These are phyloP conservation scores for Spodoptera exigua DNA, from an alignment of 2,888 invertebrate genomes.

Conservation along the genomic window DNA sequence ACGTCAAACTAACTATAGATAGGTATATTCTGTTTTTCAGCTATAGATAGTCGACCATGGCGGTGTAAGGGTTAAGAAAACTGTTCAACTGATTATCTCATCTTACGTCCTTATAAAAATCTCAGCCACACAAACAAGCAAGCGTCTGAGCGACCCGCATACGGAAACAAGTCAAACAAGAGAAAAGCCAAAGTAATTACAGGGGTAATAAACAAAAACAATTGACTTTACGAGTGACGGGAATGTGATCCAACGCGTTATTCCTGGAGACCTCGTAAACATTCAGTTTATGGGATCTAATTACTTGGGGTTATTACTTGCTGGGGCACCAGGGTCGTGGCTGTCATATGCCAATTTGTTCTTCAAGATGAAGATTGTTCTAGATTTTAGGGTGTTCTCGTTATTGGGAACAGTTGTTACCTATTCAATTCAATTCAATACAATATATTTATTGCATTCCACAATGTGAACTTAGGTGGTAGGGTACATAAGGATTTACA, in stretches of 20 bases:
- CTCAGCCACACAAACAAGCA: slow-evolving; percentile 1
- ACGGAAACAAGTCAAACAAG: slow-evolving; percentile 19
- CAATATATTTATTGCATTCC: too few species aligned
- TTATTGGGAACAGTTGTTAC: too few species aligned
- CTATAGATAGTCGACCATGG: too few species aligned
- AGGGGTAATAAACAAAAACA: slow-evolving; percentile 53
- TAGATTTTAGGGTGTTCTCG: background rate
- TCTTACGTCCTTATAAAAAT: background rate
- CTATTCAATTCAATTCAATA: too few species aligned
- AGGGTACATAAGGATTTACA: too few species aligned
- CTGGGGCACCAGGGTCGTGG: slow-evolving; percentile 24
- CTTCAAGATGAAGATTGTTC: background rate
- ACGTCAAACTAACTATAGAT: too few species aligned
- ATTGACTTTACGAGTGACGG: slow-evolving; percentile 55
- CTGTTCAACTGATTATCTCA: background rate
- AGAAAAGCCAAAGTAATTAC: slow-evolving; percentile 51
- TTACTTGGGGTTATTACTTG: slow-evolving; percentile 56
- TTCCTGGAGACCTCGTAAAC: slow-evolving; percentile 54
- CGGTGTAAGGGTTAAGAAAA: too few species aligned
- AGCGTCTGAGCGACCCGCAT: background rate
- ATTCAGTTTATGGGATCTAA: slow-evolving; percentile 56
- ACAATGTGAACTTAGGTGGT: too few species aligned
- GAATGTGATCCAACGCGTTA: slow-evolving; percentile 52
- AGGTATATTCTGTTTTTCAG: too few species aligned
- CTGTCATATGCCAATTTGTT: background rate